These are phyloP conservation scores for Emmelina monodactyla DNA, from an alignment of 2,888 invertebrate genomes.

Conservation along the genomic window DNA sequence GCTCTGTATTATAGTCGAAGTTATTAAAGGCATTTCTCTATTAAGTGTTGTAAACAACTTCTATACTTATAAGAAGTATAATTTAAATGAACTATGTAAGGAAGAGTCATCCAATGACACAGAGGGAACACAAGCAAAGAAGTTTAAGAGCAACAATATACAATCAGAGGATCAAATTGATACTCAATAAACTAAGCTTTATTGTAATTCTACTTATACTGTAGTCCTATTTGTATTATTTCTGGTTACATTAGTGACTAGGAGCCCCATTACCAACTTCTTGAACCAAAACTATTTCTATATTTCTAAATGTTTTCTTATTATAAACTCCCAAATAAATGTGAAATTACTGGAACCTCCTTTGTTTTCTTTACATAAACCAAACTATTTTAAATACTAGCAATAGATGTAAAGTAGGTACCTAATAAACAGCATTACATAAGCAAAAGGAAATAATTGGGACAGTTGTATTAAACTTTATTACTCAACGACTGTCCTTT, in stretches of 20 bases:
- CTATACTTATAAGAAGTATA: conserved; percentile 82
- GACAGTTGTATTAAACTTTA: too few relatives aligned
- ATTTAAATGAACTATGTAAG: conserved; percentile 73
- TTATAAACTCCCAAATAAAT: conserved; percentile 22
- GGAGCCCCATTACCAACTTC: conserved; percentile 44
- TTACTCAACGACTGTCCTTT: background rate
- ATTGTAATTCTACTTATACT: conserved; percentile 23
- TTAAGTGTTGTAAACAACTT: conserved; percentile 83
- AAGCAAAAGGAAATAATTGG: too few relatives aligned
- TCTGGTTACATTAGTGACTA: conserved; percentile 30
- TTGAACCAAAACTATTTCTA: conserved; percentile 35
- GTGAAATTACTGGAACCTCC: conserved; percentile 15
- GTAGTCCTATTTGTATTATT: conserved; percentile 29
- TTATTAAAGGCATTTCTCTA: conserved; percentile 81
- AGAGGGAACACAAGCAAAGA: conserved; percentile 49
- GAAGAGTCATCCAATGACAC: conserved; percentile 40
- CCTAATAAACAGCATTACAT: too few relatives aligned
- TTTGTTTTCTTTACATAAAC: background rate
- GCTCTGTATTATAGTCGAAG: conserved; percentile 81
- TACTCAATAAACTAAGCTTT: conserved; percentile 25
- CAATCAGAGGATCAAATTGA: conserved; percentile 29
- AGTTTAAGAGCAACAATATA: conserved; percentile 34
- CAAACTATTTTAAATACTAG: background rate
- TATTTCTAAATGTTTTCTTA: conserved; percentile 28
- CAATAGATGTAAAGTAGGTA: background rate